Base-by-base conservation (phyloP, 2,888 invertebrate genomes). In the Oligia latruncula region DNA sequence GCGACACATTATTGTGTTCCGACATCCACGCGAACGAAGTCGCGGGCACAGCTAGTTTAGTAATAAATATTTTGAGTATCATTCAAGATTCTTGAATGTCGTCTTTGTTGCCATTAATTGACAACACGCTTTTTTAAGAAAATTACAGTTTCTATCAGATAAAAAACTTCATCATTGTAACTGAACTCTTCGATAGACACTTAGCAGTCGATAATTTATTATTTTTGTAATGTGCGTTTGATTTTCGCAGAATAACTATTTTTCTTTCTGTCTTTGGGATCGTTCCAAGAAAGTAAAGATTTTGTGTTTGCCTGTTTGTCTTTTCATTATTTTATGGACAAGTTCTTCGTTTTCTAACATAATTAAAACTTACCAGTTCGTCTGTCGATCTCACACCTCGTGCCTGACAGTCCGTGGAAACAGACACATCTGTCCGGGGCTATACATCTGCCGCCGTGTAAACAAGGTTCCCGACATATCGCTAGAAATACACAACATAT, bases 391-490 rank as follows among this genome's bases (percentile, higher is more conserved):
- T 99, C 98, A 92, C 99, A 99, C 82, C 98, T 97, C 82, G 98
- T 97, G 64, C 99, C 99, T 3, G 98, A 98, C 90, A 98, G 98
- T 0, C 99, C 99, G 93, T 98, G 98, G 86, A 98, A 97, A 93
- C 99, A 99, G 11, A 98, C 98, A 92, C 99, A 99, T 77, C 98
- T 97, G 93, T 98, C 98, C 1, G 98, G 98, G 3, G 98, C 98
- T 84, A 98, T 98, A 92, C 99, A 99, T 82, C 98, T 97, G 1
- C 99, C 99, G 46, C 98, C 98, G 94, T 99, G 99, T 86, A 98
- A 95, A 92, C 99, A 99, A 0, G 98, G 98, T 90, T 98, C 98
- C 72, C 97, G 97, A 92, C 99, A 99, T 78, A 98, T 97, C 3
- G 98, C 98, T 98, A 94, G 2, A 96, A 96, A 80, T 64, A 43